phyloP scores from a whole-genome alignment of 2,888 invertebrate genomes.

The Harpalus rubripes region DNA sequence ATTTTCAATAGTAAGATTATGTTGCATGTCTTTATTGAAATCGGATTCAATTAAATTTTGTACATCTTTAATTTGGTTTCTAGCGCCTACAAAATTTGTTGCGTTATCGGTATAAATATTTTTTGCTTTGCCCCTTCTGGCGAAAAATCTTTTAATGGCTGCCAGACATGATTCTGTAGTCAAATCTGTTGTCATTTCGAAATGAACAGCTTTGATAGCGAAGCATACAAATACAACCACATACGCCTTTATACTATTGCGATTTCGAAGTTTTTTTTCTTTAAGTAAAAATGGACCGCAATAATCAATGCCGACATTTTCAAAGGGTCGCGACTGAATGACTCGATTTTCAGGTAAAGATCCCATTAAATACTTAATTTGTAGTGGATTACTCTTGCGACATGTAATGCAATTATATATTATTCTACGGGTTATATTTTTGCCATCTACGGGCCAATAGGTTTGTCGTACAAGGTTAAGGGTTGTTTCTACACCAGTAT shows the following conservation, averaged over 20 bases:
- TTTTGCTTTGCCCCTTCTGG: slow-evolving; percentile 53
- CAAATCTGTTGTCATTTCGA: slow-evolving; percentile 28
- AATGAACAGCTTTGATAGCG: slow-evolving; percentile 38
- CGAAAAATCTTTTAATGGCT: slow-evolving; percentile 63
- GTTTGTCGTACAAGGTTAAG: slow-evolving; percentile 42
- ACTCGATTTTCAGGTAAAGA: slow-evolving; percentile 16
- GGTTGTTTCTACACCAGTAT: slow-evolving; percentile 60
- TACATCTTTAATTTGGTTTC: slow-evolving; percentile 32
- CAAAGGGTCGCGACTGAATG: slow-evolving; percentile 15
- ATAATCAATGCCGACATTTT: slow-evolving; percentile 49
- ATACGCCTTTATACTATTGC: slow-evolving; percentile 57
- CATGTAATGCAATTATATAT: neutral
- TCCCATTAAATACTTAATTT: slow-evolving; percentile 45
- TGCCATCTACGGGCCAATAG: slow-evolving; percentile 63
- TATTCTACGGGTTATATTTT: slow-evolving; percentile 37
- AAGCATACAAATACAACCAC: slow-evolving; percentile 41
- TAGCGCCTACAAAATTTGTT: slow-evolving; percentile 64
- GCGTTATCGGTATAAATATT: slow-evolving; percentile 66
- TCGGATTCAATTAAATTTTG: neutral
- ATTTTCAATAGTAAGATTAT: neutral
- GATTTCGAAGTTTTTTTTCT: slow-evolving; percentile 30
- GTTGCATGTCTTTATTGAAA: neutral
- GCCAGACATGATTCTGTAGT: slow-evolving; percentile 39
- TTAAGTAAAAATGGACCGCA: slow-evolving; percentile 27
- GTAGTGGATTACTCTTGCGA: neutral